Conservation (phyloP, 2,888 invertebrate genomes). For the Crematogaster levior region DNA sequence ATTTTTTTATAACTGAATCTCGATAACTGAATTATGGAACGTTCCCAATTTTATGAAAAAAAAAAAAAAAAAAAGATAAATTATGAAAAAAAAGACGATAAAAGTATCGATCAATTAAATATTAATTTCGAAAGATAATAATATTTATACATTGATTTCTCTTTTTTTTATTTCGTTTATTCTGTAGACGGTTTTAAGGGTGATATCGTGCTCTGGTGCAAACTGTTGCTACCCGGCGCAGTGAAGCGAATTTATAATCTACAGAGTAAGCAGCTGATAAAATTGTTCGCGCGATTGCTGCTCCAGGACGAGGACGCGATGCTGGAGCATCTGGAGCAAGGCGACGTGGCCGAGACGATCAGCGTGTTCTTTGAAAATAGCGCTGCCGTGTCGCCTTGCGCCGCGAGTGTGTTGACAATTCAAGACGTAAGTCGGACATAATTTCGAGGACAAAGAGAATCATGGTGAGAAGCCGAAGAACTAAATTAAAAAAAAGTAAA, state of each 20-base stretch:
- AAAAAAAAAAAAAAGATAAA: too few relatives aligned
- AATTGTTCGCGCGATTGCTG: conserved; percentile 94
- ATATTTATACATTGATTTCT: not conserved
- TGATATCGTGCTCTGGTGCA: conserved; percentile 93
- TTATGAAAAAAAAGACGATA: not conserved
- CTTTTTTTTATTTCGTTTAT: conserved; percentile 82
- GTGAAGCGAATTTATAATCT: conserved; percentile 95
- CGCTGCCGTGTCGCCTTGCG: conserved; percentile 87
- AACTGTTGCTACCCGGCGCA: conserved; percentile 93
- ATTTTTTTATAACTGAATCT: not conserved
- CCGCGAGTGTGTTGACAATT: conserved; percentile 90
- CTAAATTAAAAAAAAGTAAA: not conserved
- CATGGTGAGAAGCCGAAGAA: not conserved
- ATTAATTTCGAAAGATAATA: not conserved
- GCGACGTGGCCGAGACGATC: conserved; percentile 96
- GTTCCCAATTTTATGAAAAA: not conserved
- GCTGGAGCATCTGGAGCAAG: conserved; percentile 94
- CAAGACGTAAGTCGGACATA: conserved; percentile 86
- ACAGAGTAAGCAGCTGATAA: conserved; percentile 96
- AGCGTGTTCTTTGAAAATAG: conserved; percentile 91
- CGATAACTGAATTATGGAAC: not conserved
- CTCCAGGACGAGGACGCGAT: conserved; percentile 91
- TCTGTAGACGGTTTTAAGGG: conserved; percentile 90
- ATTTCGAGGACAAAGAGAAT: not conserved
- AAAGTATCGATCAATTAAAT: not conserved